Evolutionary conservation across 2,888 invertebrate species (phyloP).

Genomic region (Lacanobia oleracea): DNA sequence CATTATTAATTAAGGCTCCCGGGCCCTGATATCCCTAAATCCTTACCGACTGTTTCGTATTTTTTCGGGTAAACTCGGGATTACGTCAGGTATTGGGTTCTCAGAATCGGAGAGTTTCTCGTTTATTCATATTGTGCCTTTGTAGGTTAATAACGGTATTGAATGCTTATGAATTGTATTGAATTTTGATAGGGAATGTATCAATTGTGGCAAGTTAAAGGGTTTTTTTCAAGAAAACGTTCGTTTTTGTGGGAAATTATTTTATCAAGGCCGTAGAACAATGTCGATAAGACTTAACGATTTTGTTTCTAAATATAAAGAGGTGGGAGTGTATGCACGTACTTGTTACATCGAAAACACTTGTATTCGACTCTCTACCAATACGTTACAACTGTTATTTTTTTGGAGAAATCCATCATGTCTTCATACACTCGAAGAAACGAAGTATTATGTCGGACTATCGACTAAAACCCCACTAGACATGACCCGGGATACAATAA

Average conservation of each 20-base stretch:
- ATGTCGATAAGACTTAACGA: neutral
- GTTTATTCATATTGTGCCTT: conserved; percentile 35
- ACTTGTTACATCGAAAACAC: neutral
- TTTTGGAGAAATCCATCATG: too few species aligned
- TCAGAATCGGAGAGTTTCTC: conserved; percentile 9
- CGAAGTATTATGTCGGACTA: too few species aligned
- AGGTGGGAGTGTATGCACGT: too few species aligned
- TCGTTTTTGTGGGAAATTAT: neutral
- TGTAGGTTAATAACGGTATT: conserved; percentile 12
- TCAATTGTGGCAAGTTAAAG: neutral
- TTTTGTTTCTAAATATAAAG: neutral
- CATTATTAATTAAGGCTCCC: conserved; percentile 62
- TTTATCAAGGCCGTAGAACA: neutral
- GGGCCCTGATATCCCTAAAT: conserved; percentile 50
- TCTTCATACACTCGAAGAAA: too few species aligned
- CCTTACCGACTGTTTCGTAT: conserved; percentile 61
- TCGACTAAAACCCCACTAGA: too few species aligned
- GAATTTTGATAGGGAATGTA: conserved; percentile 11
- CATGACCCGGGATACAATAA: too few species aligned
- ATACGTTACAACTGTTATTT: too few species aligned
- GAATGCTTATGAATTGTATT: conserved; percentile 31
- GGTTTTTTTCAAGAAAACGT: neutral
- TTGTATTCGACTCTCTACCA: too few species aligned
- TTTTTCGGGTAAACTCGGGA: conserved; percentile 44
- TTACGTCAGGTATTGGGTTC: conserved; percentile 36